Percentiles rank a stretch among this genome's conserved stretches.
Evolutionary conservation across 37 sponge, comb jelly and placozoan species (phyloP).

Genomic region (Ianthella basta): DNA sequence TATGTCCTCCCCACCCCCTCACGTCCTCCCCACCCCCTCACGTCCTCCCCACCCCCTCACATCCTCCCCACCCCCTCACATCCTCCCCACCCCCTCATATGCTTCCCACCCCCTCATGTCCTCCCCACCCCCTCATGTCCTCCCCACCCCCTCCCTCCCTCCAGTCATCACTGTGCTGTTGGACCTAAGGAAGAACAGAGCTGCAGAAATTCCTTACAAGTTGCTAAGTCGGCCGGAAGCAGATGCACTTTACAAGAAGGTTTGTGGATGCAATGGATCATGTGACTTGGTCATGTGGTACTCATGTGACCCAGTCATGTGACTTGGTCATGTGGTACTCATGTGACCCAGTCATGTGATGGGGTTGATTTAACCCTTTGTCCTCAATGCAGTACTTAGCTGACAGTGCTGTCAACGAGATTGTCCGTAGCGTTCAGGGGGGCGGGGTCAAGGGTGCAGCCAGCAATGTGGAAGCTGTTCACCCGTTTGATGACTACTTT

Average conservation of each 20-base stretch:
- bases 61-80: no score
- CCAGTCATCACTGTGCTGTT: constrained; percentile 10
- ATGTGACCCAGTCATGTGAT: no score
- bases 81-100: no score
- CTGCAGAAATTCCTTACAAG: constrained; percentile 24
- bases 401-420: neutral
- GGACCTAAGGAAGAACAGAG: constrained; percentile 3
- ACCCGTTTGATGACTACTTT: constrained; percentile 14
- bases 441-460: neutral
- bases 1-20: no score
- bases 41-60: no score
- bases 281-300: no score
- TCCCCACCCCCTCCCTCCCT: neutral
- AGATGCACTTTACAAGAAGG: constrained; percentile 81
- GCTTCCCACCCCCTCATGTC: no score
- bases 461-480: neutral
- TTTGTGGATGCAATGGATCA: neutral
- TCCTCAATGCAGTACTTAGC: neutral
- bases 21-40: no score
- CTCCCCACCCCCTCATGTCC: no score
- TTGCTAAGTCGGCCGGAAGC: constrained; percentile 64
- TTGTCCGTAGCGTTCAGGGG: neutral
- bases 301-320: no score
- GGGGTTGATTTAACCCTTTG: no score
- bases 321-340: no score